Evolutionary conservation across 2,113 vertebrate genomes (phyloP), one percentile per base, ranked within the genome.

Genomic region (Trematomus loennbergii): DNA sequence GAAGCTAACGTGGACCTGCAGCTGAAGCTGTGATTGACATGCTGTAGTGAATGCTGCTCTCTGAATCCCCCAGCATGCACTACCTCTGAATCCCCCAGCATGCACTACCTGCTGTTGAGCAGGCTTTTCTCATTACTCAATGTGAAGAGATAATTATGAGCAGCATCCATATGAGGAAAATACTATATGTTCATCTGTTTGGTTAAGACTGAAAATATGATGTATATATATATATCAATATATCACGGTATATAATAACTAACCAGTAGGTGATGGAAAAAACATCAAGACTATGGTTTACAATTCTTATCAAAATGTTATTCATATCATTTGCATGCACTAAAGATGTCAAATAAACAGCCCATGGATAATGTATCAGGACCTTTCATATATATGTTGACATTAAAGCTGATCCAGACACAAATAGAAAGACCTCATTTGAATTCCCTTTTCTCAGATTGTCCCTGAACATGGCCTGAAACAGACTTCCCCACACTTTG

Each of bases 1-100:
- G 36, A 40, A 40, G 36, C 36, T 40, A 29, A 29, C 29, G 36
- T 40, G 5, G 5, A 7, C 36, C 36, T 36, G 59, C 76, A 53
- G 33, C 49, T 48, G 29, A 50, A 88, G 82, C 75, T 61, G 64
- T 81, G 65, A 66, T 63, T 75, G 54, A 71, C 58, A 74, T 79
- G 54, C 59, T 83, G 67, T 54, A 82, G 75, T 81, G 36, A 77
- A 50, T 49, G 57, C 72, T 82, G 55, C 66, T 87, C 73, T 74
- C 53, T 70, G 73, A 80, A 65, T 87, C 57, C 29, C n/a, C 67
- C 59, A 4, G 11, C 78, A 74, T 50, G 29, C 29, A 29, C 29
- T 29, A 29, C 29, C 22, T 22, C 22, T 22, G 22, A 22, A 22
- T 22, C 22, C 22, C 22, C 22, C 22, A 59, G 73, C 65, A 78